phyloP scores from a whole-genome alignment of 2,888 invertebrate genomes.

The Polymixis lichenea region DNA sequence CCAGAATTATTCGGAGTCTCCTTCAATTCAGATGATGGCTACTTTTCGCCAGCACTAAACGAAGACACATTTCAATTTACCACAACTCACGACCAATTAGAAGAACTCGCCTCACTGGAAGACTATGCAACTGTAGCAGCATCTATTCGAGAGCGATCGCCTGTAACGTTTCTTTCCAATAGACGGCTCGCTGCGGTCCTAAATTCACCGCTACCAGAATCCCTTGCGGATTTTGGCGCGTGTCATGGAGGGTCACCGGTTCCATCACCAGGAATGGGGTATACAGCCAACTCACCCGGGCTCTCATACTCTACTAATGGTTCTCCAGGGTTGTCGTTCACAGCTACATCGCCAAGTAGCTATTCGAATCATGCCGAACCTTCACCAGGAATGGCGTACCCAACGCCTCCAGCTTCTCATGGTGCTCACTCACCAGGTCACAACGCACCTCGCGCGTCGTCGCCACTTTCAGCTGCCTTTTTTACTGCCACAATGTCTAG shows the following conservation, averaged over 20 bases:
- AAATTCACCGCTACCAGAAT: slow-evolving; percentile 94
- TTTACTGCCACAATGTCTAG: slow-evolving; percentile 96
- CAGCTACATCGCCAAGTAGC: slow-evolving; percentile 84
- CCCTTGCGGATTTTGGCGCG: slow-evolving; percentile 95
- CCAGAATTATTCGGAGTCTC: slow-evolving; percentile 92
- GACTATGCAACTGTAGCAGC: slow-evolving; percentile 91
- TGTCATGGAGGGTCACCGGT: slow-evolving; percentile 92
- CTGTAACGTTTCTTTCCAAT: slow-evolving; percentile 92
- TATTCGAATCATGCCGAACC: slow-evolving; percentile 85
- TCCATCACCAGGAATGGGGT: slow-evolving; percentile 89
- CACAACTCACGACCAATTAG: slow-evolving; percentile 91
- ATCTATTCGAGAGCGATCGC: slow-evolving; percentile 90
- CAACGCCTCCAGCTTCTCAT: slow-evolving; percentile 96
- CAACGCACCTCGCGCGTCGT: slow-evolving; percentile 93
- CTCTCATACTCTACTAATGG: slow-evolving; percentile 94
- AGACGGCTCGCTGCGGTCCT: slow-evolving; percentile 94
- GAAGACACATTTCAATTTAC: slow-evolving; percentile 94
- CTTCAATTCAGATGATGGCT: slow-evolving; percentile 92
- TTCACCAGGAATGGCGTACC: slow-evolving; percentile 95
- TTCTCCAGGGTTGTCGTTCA: slow-evolving; percentile 84
- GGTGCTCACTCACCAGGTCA: slow-evolving; percentile 93
- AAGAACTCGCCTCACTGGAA: slow-evolving; percentile 91
- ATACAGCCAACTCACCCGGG: slow-evolving; percentile 90
- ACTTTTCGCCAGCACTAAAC: slow-evolving; percentile 92
- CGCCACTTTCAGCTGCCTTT: slow-evolving; percentile 95